Evolutionary conservation across 2,888 invertebrate genomes (phyloP).

Genomic region (Drosophila kuntzei): DNA sequence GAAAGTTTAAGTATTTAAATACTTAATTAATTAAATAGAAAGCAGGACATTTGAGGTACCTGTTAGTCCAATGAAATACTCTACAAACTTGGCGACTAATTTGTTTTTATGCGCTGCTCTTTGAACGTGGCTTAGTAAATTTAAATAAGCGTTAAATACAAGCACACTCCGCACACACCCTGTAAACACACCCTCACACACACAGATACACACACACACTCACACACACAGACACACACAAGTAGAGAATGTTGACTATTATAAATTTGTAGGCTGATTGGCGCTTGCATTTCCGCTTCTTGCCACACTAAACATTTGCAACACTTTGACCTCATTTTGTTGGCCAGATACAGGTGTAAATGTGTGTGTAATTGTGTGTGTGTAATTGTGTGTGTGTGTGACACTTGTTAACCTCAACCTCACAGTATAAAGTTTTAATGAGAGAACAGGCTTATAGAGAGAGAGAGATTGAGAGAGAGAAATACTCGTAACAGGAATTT

Average conservation of each 20-base stretch:
- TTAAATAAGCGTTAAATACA: constrained; percentile 54
- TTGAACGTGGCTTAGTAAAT: constrained; percentile 28
- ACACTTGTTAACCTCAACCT: constrained; percentile 65
- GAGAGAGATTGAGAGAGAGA: background rate
- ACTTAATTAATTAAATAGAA: constrained; percentile 17
- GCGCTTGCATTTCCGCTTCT: constrained; percentile 65
- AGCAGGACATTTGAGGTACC: constrained; percentile 19
- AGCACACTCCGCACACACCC: constrained; percentile 7
- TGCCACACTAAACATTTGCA: constrained; percentile 31
- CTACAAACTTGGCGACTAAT: constrained; percentile 17
- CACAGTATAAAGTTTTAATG: constrained; percentile 72
- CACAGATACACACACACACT: constrained; percentile 13
- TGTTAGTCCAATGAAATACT: constrained; percentile 14
- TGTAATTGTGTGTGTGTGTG: constrained; percentile 36
- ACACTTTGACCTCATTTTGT: constrained; percentile 60
- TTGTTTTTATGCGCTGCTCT: constrained; percentile 4
- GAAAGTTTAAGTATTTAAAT: too few relatives aligned
- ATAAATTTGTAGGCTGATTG: constrained; percentile 69
- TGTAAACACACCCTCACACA: constrained; percentile 9
- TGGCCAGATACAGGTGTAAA: constrained; percentile 21
- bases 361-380: constrained; percentile 3
- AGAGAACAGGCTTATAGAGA: constrained; percentile 33
- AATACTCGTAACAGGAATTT: constrained; percentile 44
- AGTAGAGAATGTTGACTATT: constrained; percentile 34
- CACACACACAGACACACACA: background rate